A percentile compares a stretch with the other conserved stretches of the same genome.
Evolutionary conservation across 2,113 vertebrate genomes (phyloP).

Genomic region (Crotalus viridis): DNA sequence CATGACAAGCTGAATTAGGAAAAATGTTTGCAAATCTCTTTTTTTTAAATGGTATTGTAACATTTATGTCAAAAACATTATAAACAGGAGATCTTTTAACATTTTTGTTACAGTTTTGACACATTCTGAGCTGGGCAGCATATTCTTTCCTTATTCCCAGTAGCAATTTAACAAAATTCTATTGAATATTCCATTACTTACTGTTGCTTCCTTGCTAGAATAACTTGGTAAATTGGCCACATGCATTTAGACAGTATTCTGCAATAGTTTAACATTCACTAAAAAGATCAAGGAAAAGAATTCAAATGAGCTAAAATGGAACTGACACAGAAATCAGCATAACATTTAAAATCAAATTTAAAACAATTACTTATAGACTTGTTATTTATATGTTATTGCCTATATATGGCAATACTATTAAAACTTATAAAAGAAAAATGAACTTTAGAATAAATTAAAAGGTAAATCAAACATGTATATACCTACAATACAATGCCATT

Average conservation of each 20-base stretch:
- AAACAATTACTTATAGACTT: not conserved
- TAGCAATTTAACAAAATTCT: not conserved
- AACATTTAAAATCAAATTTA: not conserved
- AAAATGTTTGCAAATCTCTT: not conserved
- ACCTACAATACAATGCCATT: not conserved
- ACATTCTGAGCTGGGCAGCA: not conserved
- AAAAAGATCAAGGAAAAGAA: not conserved
- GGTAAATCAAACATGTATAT: not conserved
- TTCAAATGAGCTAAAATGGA: not conserved
- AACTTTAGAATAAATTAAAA: not conserved
- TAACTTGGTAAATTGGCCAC: not conserved
- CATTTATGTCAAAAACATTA: not conserved
- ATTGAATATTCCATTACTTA: not conserved
- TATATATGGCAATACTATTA: not conserved
- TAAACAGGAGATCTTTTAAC: not conserved
- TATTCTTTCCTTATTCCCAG: not conserved
- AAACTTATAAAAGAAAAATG: not conserved
- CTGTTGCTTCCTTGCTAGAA: not conserved
- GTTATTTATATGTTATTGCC: not conserved
- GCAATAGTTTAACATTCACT: not conserved
- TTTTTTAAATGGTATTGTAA: no score
- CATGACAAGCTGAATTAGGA: not conserved
- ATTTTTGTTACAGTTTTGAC: not conserved
- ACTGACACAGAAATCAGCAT: not conserved
- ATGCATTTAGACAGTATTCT: not conserved